Evolutionary conservation across 2,888 invertebrate genomes (phyloP), one percentile per base, ranked within the genome.

Genomic region (Eustalomyia histrio): DNA sequence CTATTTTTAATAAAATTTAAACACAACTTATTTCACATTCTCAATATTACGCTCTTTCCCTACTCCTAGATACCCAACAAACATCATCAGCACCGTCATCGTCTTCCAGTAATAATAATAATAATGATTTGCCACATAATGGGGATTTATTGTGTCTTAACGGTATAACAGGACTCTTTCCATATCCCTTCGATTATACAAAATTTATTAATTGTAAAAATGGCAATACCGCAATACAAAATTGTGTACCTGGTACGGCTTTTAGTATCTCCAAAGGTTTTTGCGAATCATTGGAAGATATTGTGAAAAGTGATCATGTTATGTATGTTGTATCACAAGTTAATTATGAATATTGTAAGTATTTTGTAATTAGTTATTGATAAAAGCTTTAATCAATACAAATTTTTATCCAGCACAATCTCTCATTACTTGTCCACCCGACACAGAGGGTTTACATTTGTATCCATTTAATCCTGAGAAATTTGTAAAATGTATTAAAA

Each of bases 201-300:
- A 93, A 92, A 85, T 94, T 93, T 85, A 90, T 94, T 16, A 93
- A 93, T 85, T 94, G 94, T 85, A 93, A 92, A 92, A 92, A 92
- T 82, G 94, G 94, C 0, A 91, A 93, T 63, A 92, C 93, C 0
- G 90, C 91, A 60, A 91, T 94, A 1, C 93, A 94, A 83, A 92
- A 92, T 43, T 94, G 94, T 85, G 91, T 92, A 0, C 92, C 93
- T 0, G 92, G 92, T 3, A 93, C 93, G 0, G 90, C 93, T 3
- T 94, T 94, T 86, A 94, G 94, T 87, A 91, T 93, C 5, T 85
- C 86, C 0, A 86, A 90, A 14, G 90, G 90, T 6, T 90, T 91
- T 35, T 94, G 94, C 84, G 93, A 93, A 85, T 91, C 89, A 84
- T 92, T 93, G 0, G 86, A 90, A 39, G 92, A 92, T 75, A 92